Evolutionary conservation across 2,888 invertebrate species (phyloP).

Genomic region (Lacanobia wlatinum): DNA sequence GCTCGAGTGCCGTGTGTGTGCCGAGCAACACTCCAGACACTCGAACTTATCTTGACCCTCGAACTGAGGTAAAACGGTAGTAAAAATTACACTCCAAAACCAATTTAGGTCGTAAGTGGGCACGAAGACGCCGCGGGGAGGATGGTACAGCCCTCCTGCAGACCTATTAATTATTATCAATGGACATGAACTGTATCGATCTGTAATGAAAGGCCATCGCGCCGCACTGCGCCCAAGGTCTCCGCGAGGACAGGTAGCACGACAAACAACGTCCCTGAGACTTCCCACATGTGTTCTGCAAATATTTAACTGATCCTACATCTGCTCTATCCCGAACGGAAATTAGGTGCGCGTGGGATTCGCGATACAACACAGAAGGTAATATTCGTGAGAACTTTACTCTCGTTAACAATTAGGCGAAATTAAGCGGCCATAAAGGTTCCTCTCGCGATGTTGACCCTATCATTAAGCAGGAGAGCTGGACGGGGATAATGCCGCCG

Average conservation of each 20-base stretch:
- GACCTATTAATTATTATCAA: slow-evolving; percentile 86
- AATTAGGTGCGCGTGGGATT: slow-evolving; percentile 86
- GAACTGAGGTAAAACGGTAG: slow-evolving; percentile 86
- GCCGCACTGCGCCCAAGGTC: slow-evolving; percentile 83
- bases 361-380: slow-evolving; percentile 83
- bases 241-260: slow-evolving; percentile 76
- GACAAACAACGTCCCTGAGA: slow-evolving; percentile 73
- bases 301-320: slow-evolving; percentile 81
- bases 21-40: slow-evolving; percentile 79
- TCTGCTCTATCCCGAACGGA: slow-evolving; percentile 82
- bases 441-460: slow-evolving; percentile 85
- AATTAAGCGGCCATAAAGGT: slow-evolving; percentile 85
- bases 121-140: slow-evolving; percentile 75
- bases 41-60: slow-evolving; percentile 86
- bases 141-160: slow-evolving; percentile 73
- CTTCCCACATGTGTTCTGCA: slow-evolving; percentile 78
- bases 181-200: slow-evolving; percentile 84
- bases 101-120: slow-evolving; percentile 81
- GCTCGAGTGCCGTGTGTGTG: slow-evolving; percentile 78
- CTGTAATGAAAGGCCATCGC: slow-evolving; percentile 81
- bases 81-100: slow-evolving; percentile 88
- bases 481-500: slow-evolving; percentile 84
- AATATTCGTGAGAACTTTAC: slow-evolving; percentile 89
- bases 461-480: slow-evolving; percentile 84
- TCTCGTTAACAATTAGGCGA: slow-evolving; percentile 86